These are phyloP conservation scores for Xiphophorus maculatus DNA, from an alignment of 2,113 vertebrate species.

Conservation along the genomic window DNA sequence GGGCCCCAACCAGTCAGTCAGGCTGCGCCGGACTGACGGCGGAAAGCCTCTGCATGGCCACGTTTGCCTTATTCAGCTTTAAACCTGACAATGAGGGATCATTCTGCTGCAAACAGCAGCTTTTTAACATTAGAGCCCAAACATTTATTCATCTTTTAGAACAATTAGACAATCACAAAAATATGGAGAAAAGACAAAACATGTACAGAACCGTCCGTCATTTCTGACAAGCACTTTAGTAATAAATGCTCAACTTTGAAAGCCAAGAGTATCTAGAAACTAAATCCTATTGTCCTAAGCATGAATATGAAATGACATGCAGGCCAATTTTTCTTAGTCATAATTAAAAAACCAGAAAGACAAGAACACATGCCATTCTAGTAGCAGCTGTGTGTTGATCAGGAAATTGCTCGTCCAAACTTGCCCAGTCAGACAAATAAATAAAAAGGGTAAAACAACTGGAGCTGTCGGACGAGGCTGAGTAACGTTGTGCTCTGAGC, in stretches of 20 bases:
- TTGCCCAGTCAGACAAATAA: not conserved
- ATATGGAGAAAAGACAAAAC: not conserved
- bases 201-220: not conserved
- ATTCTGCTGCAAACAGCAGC: not conserved
- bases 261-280: not conserved
- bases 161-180: not conserved
- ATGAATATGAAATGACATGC: no score
- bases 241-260: not conserved
- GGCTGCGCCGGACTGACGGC: conserved; percentile 40
- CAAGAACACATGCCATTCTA: no score
- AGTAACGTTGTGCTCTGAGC: no score
- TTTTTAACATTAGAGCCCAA: not conserved
- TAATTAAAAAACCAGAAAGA: no score
- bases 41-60: conserved; percentile 12
- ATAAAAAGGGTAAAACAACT: no score
- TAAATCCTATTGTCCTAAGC: no score
- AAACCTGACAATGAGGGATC: conserved; percentile 19
- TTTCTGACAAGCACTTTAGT: not conserved
- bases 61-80: conserved; percentile 23
- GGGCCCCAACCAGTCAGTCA: conserved; percentile 65
- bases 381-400: no score
- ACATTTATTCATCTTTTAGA: not conserved
- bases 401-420: no score
- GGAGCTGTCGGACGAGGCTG: no score
- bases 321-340: no score